A percentile compares a stretch with the other conserved stretches of the same genome.
Conservation (phyloP, 2,888 invertebrate genomes). For the Julus scandinavius region DNA sequence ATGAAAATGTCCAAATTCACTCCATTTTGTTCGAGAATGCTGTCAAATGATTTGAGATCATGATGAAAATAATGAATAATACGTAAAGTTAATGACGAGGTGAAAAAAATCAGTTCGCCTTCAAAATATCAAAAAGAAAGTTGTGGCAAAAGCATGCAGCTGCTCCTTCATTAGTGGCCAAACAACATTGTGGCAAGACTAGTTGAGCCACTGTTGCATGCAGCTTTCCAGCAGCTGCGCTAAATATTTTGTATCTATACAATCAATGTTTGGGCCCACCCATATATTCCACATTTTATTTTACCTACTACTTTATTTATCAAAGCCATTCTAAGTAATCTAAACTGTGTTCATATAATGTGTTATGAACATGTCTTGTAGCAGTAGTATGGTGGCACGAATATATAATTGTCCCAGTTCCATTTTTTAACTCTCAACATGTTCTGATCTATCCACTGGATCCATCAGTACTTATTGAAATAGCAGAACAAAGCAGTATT, state of each 20-base stretch:
- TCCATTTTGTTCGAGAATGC: slow-evolving; percentile 7
- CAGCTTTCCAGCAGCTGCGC: slow-evolving; percentile 23
- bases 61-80: slow-evolving; percentile 31
- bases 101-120: slow-evolving; percentile 22
- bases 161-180: slow-evolving; percentile 45
- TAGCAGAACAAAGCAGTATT: no score
- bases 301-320: not conserved
- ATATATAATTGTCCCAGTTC: no score
- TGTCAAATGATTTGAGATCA: slow-evolving; percentile 7
- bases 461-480: no score
- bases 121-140: slow-evolving; percentile 46
- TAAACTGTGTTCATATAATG: no score
- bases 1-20: not conserved
- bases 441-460: no score
- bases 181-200: slow-evolving; percentile 28
- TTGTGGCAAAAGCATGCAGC: slow-evolving; percentile 35
- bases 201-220: slow-evolving; percentile 27
- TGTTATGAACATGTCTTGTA: no score
- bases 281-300: not conserved
- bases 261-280: slow-evolving; percentile 3
- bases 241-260: slow-evolving; percentile 4
- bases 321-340: no score
- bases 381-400: no score
- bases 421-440: no score
- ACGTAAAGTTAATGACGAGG: not conserved